These are phyloP conservation scores for Argynnis bischoffii DNA, from an alignment of 2,888 invertebrate genomes.

Conservation along the genomic window DNA sequence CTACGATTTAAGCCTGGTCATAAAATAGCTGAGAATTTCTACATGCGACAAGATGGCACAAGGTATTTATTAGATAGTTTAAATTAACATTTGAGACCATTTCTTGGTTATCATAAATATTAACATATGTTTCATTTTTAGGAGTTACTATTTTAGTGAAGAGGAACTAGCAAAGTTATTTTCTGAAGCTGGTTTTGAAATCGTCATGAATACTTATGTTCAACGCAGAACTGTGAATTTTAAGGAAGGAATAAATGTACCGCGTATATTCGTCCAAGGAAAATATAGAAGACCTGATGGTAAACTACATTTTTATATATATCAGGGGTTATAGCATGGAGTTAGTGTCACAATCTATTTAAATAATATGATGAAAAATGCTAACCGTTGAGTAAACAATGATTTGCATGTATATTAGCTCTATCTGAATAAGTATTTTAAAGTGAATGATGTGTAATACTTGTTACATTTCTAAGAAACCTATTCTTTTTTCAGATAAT, in stretches of 20 bases:
- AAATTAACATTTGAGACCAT: background rate
- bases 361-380: slow-evolving; percentile 71
- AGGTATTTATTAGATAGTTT: slow-evolving; percentile 72
- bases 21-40: slow-evolving; percentile 95
- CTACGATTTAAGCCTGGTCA: slow-evolving; percentile 95
- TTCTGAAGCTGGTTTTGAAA: slow-evolving; percentile 86
- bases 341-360: background rate
- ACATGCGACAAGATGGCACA: slow-evolving; percentile 98
- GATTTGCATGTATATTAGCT: slow-evolving; percentile 82
- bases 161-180: slow-evolving; percentile 87
- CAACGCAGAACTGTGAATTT: slow-evolving; percentile 94
- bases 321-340: background rate
- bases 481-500: background rate
- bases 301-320: slow-evolving; percentile 31
- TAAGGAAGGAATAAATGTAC: slow-evolving; percentile 95
- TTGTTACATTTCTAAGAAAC: background rate
- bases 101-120: background rate
- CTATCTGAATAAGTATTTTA: slow-evolving; percentile 61
- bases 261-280: slow-evolving; percentile 96
- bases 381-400: slow-evolving; percentile 74
- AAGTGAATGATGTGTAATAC: background rate
- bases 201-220: slow-evolving; percentile 88
- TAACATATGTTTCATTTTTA: slow-evolving; percentile 46
- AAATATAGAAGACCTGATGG: slow-evolving; percentile 85
- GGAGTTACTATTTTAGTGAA: slow-evolving; percentile 90